Base-by-base conservation (phyloP, 2,797 vertebrate genomes). In the Nannoperca obscura region DNA sequence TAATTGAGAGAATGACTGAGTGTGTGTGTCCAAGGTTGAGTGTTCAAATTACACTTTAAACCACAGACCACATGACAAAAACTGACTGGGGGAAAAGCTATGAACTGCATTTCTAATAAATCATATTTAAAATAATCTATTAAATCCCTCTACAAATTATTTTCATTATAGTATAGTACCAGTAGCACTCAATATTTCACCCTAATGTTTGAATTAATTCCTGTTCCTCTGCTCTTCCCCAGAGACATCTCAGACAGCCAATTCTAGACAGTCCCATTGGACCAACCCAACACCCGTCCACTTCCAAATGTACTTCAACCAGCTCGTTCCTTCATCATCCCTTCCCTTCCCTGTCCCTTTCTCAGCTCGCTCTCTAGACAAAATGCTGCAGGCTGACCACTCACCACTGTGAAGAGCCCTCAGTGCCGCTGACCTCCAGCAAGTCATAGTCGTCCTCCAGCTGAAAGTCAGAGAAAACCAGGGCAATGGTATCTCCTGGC, bases 401-500 rank as follows among this genome's bases (percentile, higher is more conserved):
- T 96, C 95, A 98, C 98, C 98, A 99, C 89, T 98, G 97, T 0
- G 98, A 99, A 67, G 97, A 97, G 78, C 97, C 98, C 38, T 99
- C 98, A 0, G 98, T 99, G 84, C 98, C 98, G 27, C 96, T 98
- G 83, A 99, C 97, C 91, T 99, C 98, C 88, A 99, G 87, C 13
- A 99, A 96, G 58, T 99, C 98, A 0, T 99, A 99, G 71, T 97
- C 97, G 1, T 99, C 98, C 93, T 99, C 98, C 90, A 99, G 93
- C 86, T 98, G 98, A 83, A 99, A 99, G 94, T 99, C 98, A 27
- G 96, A 96, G 90, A 99, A 99, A 75, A 99, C 97, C 93, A 99
- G 91, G 61, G 98, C 97, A 0, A 99, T 99, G 83, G 98, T 99
- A 94, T 99, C 98, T 4, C 98, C 98, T 0, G 98, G 97, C 84